phyloP scores from a whole-genome alignment of 2,888 invertebrate genomes.

The Noctua comes region DNA sequence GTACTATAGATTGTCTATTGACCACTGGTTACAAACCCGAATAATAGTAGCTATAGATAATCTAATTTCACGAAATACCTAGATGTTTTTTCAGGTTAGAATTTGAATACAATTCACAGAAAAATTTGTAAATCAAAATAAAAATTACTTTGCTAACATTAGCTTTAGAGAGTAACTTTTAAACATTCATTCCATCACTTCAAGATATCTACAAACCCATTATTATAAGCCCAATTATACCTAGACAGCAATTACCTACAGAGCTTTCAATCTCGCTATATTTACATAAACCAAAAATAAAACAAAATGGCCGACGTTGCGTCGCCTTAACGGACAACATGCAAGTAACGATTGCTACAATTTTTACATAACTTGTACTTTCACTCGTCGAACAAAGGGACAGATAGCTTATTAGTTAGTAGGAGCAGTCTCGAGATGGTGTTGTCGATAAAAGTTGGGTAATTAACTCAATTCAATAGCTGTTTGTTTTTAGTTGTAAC shows the following conservation, averaged over 20 bases:
- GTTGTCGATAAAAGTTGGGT: conserved; percentile 33
- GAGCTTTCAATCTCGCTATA: not conserved
- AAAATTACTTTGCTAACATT: not conserved
- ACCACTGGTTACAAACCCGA: not conserved
- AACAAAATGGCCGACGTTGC: not conserved
- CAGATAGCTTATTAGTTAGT: not conserved
- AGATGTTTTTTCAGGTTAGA: not conserved
- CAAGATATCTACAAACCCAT: not conserved
- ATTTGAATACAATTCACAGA: not conserved
- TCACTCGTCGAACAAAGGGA: conserved; percentile 58
- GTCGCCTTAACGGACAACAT: conserved; percentile 52
- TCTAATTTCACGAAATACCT: not conserved
- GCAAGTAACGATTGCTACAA: conserved; percentile 54
- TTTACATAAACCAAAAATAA: conserved; percentile 49
- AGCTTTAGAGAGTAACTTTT: not conserved
- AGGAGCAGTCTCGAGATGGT: conserved; percentile 32
- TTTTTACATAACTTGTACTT: conserved; percentile 65
- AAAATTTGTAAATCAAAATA: not conserved
- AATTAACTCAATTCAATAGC: conserved; percentile 22
- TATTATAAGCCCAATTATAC: conserved; percentile 16
- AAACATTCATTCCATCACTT: not conserved
- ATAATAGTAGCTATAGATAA: not conserved
- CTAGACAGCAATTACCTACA: conserved; percentile 18
- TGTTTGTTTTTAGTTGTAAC: conserved; percentile 21
- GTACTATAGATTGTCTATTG: not conserved